A percentile compares a stretch with the other conserved stretches of the same genome.
These are phyloP conservation scores for Trinectes maculatus DNA, from an alignment of 2,113 vertebrate genomes.

Conservation along the genomic window DNA sequence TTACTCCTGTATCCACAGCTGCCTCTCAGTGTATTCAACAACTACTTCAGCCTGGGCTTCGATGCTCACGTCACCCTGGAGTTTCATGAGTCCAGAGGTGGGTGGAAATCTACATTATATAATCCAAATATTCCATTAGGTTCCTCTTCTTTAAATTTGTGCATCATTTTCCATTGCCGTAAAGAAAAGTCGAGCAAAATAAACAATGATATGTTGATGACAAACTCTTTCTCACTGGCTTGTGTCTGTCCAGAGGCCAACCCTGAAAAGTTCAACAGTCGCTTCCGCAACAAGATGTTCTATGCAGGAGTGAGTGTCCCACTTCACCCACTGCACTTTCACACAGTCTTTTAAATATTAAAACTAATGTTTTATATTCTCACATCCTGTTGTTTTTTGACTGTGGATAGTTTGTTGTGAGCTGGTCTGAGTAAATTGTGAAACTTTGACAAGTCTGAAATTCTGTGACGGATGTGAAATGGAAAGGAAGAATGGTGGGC, in stretches of 20 bases:
- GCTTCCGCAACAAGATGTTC: constrained; percentile 82
- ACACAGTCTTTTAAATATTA: no score
- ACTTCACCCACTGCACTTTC: neutral
- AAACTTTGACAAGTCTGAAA: no score
- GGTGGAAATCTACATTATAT: constrained; percentile 33
- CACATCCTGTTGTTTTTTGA: no score
- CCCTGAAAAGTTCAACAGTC: constrained; percentile 79
- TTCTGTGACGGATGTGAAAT: neutral
- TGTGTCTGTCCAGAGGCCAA: constrained; percentile 71
- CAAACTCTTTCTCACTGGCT: neutral
- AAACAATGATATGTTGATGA: no score
- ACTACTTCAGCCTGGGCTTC: constrained; percentile 99
- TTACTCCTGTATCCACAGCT: constrained; percentile 79
- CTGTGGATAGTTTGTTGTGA: no score
- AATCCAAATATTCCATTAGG: constrained; percentile 12
- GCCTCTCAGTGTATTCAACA: constrained; percentile 97
- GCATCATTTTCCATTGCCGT: neutral
- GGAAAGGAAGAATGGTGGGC: constrained; percentile 8
- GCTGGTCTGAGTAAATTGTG: no score
- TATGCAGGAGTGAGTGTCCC: constrained; percentile 76
- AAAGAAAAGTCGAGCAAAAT: constrained; percentile 23
- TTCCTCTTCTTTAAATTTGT: neutral
- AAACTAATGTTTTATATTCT: no score
- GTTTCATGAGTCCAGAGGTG: constrained; percentile 97
- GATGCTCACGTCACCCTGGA: constrained; percentile 96